Conservation (phyloP, 2,113 vertebrate genomes). For the Ochotona curzoniae region DNA sequence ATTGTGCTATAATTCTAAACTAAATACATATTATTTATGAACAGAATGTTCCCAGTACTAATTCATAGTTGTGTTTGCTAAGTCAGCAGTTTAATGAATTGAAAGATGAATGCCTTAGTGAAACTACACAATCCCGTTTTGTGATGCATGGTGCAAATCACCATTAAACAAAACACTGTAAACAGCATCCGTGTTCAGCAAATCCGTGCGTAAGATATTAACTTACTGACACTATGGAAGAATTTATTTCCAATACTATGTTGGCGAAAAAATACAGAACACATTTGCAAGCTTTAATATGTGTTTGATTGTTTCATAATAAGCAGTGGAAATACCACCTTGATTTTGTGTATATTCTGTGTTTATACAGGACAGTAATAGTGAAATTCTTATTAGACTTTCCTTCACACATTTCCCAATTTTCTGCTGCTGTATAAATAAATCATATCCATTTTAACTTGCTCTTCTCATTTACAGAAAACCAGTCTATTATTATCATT, state of each 20-base stretch:
- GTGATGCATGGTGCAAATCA: not conserved
- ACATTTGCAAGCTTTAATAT: not conserved
- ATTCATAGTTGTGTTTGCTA: not conserved
- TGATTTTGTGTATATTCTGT: not conserved
- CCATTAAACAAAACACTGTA: not conserved
- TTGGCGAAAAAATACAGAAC: not conserved
- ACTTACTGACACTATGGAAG: not conserved
- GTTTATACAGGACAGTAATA: not conserved
- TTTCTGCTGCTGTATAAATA: conserved; percentile 18
- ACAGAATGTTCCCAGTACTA: not conserved
- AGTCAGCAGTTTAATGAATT: not conserved
- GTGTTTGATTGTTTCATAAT: conserved; percentile 5
- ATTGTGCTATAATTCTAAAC: not conserved
- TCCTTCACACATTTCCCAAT: not conserved
- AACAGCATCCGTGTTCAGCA: no score
- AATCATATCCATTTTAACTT: not conserved
- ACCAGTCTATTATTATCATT: not conserved
- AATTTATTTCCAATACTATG: not conserved
- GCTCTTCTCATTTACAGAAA: not conserved
- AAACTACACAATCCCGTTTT: not conserved
- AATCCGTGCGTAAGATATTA: no score
- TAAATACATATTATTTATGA: not conserved
- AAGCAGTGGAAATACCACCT: not conserved
- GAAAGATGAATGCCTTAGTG: no score
- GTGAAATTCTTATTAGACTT: not conserved